Conservation (phyloP, 2,113 vertebrate species). For the Siphamia tubifer region DNA sequence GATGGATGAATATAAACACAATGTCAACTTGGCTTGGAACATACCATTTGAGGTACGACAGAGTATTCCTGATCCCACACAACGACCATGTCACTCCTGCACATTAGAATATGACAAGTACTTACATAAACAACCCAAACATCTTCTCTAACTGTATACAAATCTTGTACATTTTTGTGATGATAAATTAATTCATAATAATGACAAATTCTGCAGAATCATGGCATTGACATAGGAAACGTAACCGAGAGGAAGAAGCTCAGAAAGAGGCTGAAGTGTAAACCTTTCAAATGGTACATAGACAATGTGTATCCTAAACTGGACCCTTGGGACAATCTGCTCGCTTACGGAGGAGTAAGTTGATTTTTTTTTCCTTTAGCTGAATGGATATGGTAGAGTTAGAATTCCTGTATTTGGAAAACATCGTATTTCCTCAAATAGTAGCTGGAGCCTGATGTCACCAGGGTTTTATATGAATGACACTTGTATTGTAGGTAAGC, state of each 20-base stretch:
- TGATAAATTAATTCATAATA: no score
- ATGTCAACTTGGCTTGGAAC: conserved; percentile 82
- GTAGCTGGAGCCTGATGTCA: no score
- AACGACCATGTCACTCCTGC: no score
- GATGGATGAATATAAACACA: conserved; percentile 85
- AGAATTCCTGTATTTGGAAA: not conserved
- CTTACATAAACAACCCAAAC: no score
- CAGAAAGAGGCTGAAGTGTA: conserved; percentile 88
- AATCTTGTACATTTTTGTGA: not conserved
- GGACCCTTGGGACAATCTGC: conserved; percentile 48
- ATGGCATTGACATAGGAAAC: conserved; percentile 92
- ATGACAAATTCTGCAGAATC: conserved; percentile 77
- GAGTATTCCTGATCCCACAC: not conserved
- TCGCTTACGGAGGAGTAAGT: conserved; percentile 70
- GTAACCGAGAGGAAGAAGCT: conserved; percentile 87
- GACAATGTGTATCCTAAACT: conserved; percentile 91
- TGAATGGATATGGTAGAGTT: accelerated
- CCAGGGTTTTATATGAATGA: no score
- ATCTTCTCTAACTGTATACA: not conserved
- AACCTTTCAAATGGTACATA: conserved; percentile 95
- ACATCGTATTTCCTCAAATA: no score
- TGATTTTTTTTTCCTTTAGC: accelerated
- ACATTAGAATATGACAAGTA: no score
- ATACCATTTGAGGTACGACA: conserved; percentile 73
- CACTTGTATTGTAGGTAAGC: no score